Conservation (phyloP, 2,888 invertebrate species). For the Stictocephala bisonia region DNA sequence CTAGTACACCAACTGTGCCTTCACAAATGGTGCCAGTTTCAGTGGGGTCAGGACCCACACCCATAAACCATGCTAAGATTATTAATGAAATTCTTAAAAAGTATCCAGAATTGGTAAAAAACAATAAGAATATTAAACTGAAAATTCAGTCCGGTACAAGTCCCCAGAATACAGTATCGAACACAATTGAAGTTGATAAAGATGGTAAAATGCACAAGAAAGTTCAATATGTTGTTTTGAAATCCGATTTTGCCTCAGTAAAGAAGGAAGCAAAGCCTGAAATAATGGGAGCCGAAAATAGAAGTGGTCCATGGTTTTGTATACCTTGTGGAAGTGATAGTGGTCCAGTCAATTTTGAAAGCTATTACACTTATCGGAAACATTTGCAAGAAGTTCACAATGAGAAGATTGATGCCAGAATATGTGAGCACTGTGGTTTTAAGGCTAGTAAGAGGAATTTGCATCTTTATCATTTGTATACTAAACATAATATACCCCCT, state of each 20-base stretch:
- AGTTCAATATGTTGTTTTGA: conserved; percentile 67
- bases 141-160: conserved; percentile 73
- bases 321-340: conserved; percentile 76
- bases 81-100: conserved; percentile 84
- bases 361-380: conserved; percentile 82
- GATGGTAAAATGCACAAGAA: conserved; percentile 46
- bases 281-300: conserved; percentile 42
- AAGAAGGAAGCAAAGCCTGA: not conserved
- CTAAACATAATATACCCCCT: conserved; percentile 80
- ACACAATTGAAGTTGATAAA: conserved; percentile 46
- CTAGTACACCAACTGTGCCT: conserved; percentile 55
- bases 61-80: conserved; percentile 82
- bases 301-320: conserved; percentile 78
- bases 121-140: conserved; percentile 86
- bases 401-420: conserved; percentile 78
- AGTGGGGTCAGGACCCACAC: conserved; percentile 54
- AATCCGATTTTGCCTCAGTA: conserved; percentile 63
- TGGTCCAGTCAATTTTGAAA: conserved; percentile 77
- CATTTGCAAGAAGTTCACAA: conserved; percentile 84
- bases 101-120: conserved; percentile 87
- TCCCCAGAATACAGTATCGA: conserved; percentile 17
- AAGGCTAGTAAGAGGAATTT: conserved; percentile 79
- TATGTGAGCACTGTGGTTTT: conserved; percentile 89
- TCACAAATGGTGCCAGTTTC: not conserved
- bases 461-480: conserved; percentile 81